Evolutionary conservation across 2,888 invertebrate genomes (phyloP).

Genomic region (Xiphydria camelus): DNA sequence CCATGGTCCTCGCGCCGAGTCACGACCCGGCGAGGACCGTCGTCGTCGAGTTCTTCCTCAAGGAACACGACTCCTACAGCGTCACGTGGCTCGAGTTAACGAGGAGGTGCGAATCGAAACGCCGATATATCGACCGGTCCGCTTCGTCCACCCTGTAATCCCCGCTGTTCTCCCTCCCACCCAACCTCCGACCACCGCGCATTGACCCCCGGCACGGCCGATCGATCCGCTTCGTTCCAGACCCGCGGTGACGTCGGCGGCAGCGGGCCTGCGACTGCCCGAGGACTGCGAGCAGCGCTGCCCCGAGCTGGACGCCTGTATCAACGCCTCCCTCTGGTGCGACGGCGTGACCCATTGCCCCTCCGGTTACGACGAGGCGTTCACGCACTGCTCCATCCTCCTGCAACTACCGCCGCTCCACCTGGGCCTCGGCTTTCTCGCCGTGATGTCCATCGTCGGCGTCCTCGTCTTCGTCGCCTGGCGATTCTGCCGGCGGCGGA

Average conservation of each 20-base stretch:
- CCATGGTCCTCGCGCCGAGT: constrained; percentile 59
- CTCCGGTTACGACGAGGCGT: constrained; percentile 77
- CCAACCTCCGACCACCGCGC: too few species aligned
- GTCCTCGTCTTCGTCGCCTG: constrained; percentile 49
- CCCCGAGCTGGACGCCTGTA: constrained; percentile 80
- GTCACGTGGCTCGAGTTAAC: constrained; percentile 85
- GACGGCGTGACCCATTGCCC: constrained; percentile 80
- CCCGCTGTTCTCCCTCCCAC: too few species aligned
- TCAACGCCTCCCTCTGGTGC: constrained; percentile 79
- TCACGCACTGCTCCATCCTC: constrained; percentile 78
- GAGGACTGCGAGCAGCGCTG: constrained; percentile 78
- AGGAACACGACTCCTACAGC: constrained; percentile 71
- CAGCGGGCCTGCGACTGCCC: constrained; percentile 64
- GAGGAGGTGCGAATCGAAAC: constrained; percentile 59
- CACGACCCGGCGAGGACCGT: constrained; percentile 70
- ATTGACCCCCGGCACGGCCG: too few species aligned
- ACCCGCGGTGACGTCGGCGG: constrained; percentile 48
- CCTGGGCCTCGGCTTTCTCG: constrained; percentile 61
- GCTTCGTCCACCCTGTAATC: constrained; percentile 5
- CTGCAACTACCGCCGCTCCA: constrained; percentile 77
- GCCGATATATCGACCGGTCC: too few species aligned
- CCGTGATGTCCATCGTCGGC: constrained; percentile 50
- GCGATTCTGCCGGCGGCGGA: constrained; percentile 64
- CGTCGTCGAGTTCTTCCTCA: constrained; percentile 78
- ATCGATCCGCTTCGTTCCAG: constrained; percentile 24